phyloP scores from a whole-genome alignment of 2,888 invertebrate genomes.

The Xanthorhoe spadicearia region DNA sequence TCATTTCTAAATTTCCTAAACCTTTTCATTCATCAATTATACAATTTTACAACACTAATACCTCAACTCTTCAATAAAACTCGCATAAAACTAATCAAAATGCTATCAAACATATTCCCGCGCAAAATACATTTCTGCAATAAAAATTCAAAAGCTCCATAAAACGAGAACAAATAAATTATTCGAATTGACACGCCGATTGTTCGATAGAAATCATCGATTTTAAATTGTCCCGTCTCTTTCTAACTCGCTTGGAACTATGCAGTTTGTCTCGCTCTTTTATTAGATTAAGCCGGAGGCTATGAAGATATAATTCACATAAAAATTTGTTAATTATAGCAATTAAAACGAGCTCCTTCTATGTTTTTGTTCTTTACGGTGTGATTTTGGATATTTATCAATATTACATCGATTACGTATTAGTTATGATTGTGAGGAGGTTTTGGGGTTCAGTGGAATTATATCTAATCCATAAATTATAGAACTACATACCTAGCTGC shows the following conservation, averaged over 20 bases:
- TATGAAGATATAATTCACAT: slow-evolving; percentile 76
- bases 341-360: slow-evolving; percentile 71
- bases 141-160: slow-evolving; percentile 34
- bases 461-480: neutral
- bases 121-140: slow-evolving; percentile 34
- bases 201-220: slow-evolving; percentile 69
- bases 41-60: neutral
- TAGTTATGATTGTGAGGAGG: slow-evolving; percentile 43
- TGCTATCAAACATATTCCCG: slow-evolving; percentile 5
- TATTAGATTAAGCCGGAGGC: slow-evolving; percentile 66
- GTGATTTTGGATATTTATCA: slow-evolving; percentile 70
- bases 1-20: neutral
- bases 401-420: slow-evolving; percentile 58
- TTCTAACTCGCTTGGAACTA: slow-evolving; percentile 32
- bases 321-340: slow-evolving; percentile 77
- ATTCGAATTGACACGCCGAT: slow-evolving; percentile 66
- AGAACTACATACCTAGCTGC: too few species aligned
- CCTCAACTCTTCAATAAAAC: neutral
- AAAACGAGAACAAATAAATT: slow-evolving; percentile 54
- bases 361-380: slow-evolving; percentile 66
- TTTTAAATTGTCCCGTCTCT: slow-evolving; percentile 57
- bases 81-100: slow-evolving; percentile 17
- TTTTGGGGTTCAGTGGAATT: slow-evolving; percentile 51
- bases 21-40: neutral
- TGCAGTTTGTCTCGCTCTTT: slow-evolving; percentile 54